Evolutionary conservation across 2,113 vertebrate genomes (phyloP), one percentile per base, ranked within the genome.

Genomic region (Cryptomyrus ogoouensis): DNA sequence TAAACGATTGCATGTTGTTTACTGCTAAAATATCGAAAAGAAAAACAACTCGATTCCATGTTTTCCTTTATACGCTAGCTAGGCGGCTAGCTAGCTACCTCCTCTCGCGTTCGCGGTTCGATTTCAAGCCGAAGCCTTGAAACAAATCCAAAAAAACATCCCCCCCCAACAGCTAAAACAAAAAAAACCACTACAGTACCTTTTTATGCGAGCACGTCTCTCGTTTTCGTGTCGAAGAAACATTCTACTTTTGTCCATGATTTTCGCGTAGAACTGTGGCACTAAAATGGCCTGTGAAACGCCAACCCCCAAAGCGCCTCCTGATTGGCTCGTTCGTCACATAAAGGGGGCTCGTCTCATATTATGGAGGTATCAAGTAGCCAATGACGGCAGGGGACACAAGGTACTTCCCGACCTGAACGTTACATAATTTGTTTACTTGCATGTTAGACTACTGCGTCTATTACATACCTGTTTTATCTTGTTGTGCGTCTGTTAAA

Each of bases 201-300:
- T 95, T 96, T 95, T 95, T 89, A 95, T 94, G 47, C 93, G 91
- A 46, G 44, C 62, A 15, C 92, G 93, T 93, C 91, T 92, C 91
- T 94, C 90, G 44, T 93, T 92, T 56, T 93, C 91, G 91, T 91
- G 83, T 83, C 91, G 93, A 50, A 88, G 53, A 2, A n/a, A 86
- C 58, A 90, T 90, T 74, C 88, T 91, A 21, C 70, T 90, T 91
- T 92, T 93, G 62, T 92, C 94, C 95, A 96, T 96, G 87, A 86
- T 93, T 90, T 15, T 35, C 83, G 89, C 44, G 19, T 31, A 19
- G 31, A 70, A 5, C 90, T 84, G 46, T n/a, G 52, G 77, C 80
- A 42, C 12, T 90, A 47, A 17, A 89, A 24, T 91, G 74, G 66
- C 46, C 39, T 13, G 13, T 17, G 35, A 92, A 87, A 39, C 27